Evolutionary conservation across 30 jellyfish, hydroid and myxozoan species (phyloP), one percentile per base, ranked within the genome.

Genomic region (Hydra vulgaris): DNA sequence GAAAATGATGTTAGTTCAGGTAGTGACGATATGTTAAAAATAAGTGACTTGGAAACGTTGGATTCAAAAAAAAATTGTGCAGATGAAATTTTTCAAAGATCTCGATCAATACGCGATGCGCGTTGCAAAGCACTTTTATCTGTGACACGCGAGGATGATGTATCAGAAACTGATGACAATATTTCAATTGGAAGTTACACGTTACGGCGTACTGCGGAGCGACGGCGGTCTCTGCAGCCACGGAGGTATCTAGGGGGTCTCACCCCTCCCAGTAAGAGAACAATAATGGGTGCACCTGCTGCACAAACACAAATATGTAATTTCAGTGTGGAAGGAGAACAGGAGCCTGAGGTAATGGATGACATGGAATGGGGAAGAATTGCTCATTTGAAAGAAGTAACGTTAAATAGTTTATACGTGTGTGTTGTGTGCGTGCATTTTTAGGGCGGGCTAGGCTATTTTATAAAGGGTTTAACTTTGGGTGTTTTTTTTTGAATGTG

Each of bases 221-320:
- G 85, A 5, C 79, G 85, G 1, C 85, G 85, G 16, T 78, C 85
- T 23, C 69, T 78, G 20, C 85, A 78, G 66, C 85, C 85, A 15
- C 85, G 85, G 21, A 74, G 89, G 54, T 89, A 89, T 86, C 81
- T 89, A 82, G 95, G 95, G 12, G 96, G 96, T 0, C 79, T 23
- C 72, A 89, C 96, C 21, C 96, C 96, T 27, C 95, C 96, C 19
- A 88, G 89, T 20, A 79, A 88, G n/a, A 79, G 96, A 19, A 89
- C 96, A 26, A 77, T 89, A 18, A 78, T 89, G 61, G 84, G 86
- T 18, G 88, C 70, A 40, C 87, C 95, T 20, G 61, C 61, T 40
- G 55, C 86, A 79, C 95, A 78, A n/a, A 53, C 88, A 4, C 84
- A 56, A 77, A 66, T 89, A 53, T 84, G 87, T 21, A 83, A 81